A percentile compares a stretch with the other conserved stretches of the same genome.
These are phyloP conservation scores for Myotis planiceps DNA, from an alignment of 2,797 vertebrate genomes.

Conservation along the genomic window DNA sequence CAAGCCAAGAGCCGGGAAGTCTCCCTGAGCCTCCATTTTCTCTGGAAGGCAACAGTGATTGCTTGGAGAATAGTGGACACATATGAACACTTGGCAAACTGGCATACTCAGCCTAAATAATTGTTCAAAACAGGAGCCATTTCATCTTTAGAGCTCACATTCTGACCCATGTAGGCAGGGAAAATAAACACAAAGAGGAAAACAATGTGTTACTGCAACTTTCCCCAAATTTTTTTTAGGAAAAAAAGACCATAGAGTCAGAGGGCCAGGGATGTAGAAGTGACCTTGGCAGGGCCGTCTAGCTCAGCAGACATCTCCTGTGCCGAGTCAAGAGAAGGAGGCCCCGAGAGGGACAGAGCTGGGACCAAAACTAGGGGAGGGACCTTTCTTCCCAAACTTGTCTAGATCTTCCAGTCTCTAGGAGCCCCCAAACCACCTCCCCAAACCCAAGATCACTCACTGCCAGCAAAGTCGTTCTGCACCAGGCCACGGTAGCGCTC, in stretches of 20 bases:
- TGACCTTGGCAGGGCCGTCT: neutral
- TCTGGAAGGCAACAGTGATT: neutral
- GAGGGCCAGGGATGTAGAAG: neutral
- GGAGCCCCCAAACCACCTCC: neutral
- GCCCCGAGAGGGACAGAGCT: neutral
- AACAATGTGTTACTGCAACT: neutral
- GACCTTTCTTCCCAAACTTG: neutral
- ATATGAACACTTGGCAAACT: neutral
- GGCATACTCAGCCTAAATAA: neutral
- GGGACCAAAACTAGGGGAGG: neutral
- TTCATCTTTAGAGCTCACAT: neutral
- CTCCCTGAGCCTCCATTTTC: neutral
- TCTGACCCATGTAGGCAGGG: neutral
- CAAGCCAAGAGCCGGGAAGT: neutral
- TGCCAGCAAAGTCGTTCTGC: slow-evolving; percentile 98
- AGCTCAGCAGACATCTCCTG: neutral
- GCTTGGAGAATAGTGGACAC: neutral
- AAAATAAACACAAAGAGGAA: neutral
- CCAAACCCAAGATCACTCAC: slow-evolving; percentile 87
- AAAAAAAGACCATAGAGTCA: neutral
- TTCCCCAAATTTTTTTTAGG: neutral
- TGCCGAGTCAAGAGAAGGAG: neutral
- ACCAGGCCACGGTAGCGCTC: slow-evolving; percentile 97
- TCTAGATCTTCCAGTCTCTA: neutral
- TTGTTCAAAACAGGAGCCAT: neutral